Evolutionary conservation across 2,113 vertebrate genomes (phyloP), one percentile per base, ranked within the genome.

Genomic region (Promerops cafer): DNA sequence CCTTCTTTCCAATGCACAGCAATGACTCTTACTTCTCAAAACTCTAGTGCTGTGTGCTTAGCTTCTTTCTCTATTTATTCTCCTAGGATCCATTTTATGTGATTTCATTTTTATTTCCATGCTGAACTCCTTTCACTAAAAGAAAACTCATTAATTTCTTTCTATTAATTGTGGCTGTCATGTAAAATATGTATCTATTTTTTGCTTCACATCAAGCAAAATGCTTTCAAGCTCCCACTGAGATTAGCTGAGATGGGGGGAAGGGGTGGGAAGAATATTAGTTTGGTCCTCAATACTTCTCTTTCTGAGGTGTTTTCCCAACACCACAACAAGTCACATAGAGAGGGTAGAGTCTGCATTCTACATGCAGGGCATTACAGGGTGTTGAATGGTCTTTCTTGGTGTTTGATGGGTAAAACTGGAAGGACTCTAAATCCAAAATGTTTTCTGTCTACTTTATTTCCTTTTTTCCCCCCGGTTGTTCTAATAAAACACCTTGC

Each of bases 111-210:
- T 87, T 50, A 33, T 87, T 93, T 95, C 78, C 16, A 6, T 11
- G 27, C 77, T 82, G 77, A 87, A 76, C 59, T 92, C 35, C 47
- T 86, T 94, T 91, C 21, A 33, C 37, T 93, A 60, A 94, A 91
- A 92, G 86, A 89, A 35, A 90, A 61, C 26, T 80, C 24, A 18
- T 94, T 96, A 89, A 71, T 95, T 95, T 95, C 13, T 92, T 89
- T 91, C 64, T 93, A 59, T 90, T 97, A 96, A 93, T 94, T 96
- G 59, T 63, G 57, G 22, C 37, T 68, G 26, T 90, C 54, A 23
- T 54, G 59, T 83, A 45, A 95, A 87, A 74, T 82, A 76, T 71
- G 59, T 57, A 37, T 91, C 28, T 82, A 1, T 71, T 24, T 57
- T 95, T 74, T 80, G 28, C 52, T 69, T 94, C 66, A 33, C 16